These are phyloP conservation scores for Sipha flava DNA, from an alignment of 1,140 invertebrate species.

Conservation along the genomic window DNA sequence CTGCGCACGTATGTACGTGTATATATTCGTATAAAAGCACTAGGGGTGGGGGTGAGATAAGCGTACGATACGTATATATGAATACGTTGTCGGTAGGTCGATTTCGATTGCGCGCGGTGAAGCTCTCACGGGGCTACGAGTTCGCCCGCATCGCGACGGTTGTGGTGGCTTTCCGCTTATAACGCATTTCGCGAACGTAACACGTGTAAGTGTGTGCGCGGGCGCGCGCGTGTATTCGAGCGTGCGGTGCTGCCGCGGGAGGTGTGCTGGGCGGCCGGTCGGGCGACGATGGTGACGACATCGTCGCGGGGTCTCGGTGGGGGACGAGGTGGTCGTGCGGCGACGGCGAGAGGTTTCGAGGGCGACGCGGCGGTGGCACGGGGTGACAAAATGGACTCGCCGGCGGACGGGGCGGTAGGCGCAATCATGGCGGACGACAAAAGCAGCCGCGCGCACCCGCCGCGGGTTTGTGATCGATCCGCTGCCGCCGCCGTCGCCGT, in stretches of 20 bases:
- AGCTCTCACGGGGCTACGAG: constrained; percentile 3
- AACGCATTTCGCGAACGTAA: neutral
- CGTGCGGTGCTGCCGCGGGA: neutral
- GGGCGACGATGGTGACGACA: neutral
- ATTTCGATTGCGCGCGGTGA: neutral
- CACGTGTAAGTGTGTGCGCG: neutral
- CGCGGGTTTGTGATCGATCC: constrained; percentile 15
- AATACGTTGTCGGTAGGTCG: neutral
- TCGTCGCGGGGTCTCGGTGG: neutral
- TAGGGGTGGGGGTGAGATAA: too few relatives aligned
- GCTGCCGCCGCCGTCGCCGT: neutral
- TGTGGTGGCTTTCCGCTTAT: neutral
- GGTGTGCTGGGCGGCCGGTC: neutral
- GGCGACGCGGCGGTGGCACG: neutral
- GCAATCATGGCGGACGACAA: constrained; percentile 26
- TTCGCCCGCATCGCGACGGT: neutral
- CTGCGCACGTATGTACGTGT: too few relatives aligned
- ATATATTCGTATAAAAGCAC: too few relatives aligned
- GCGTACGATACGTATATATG: neutral
- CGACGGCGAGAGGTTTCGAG: neutral
- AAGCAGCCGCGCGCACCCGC: neutral
- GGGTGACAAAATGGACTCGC: constrained; percentile 15
- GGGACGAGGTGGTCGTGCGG: neutral
- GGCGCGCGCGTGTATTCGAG: too few relatives aligned
- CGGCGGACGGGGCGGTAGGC: neutral